Evolutionary conservation across 2,888 invertebrate genomes (phyloP).

Genomic region (Drosophila silvestris): DNA sequence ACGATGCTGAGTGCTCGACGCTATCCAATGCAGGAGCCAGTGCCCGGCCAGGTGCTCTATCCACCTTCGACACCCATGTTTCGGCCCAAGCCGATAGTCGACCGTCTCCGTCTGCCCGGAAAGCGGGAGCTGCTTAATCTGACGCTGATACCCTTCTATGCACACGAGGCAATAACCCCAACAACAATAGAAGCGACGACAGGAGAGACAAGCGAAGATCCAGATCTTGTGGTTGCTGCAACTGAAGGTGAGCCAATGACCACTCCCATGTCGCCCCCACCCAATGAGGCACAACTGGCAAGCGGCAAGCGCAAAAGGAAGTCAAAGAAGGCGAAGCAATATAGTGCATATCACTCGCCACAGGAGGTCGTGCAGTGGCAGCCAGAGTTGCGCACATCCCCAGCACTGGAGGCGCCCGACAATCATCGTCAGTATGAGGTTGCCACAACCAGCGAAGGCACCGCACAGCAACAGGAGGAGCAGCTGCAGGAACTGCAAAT

Average conservation of each 20-base stretch:
- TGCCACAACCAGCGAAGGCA: conserved; percentile 1
- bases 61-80: conserved; percentile 82
- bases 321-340: conserved; percentile 68
- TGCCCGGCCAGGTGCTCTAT: conserved; percentile 83
- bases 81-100: conserved; percentile 77
- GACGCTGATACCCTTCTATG: conserved; percentile 83
- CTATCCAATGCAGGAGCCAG: conserved; percentile 84
- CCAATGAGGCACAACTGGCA: conserved; percentile 58
- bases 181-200: neutral
- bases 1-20: conserved; percentile 79
- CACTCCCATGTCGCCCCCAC: conserved; percentile 30
- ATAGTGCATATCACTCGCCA: conserved; percentile 72
- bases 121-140: conserved; percentile 64
- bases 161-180: conserved; percentile 79
- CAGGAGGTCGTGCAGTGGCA: conserved; percentile 75
- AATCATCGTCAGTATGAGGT: conserved; percentile 64
- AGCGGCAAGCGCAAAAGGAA: conserved; percentile 35
- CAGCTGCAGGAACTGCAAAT: conserved; percentile 14
- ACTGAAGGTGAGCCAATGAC: neutral
- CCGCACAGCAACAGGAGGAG: neutral
- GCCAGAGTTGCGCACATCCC: conserved; percentile 37
- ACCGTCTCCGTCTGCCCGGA: conserved; percentile 66
- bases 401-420: conserved; percentile 36
- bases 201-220: neutral
- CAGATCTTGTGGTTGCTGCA: neutral